Conservation (phyloP, 1,140 invertebrate genomes). For the Drosophila busckii region DNA sequence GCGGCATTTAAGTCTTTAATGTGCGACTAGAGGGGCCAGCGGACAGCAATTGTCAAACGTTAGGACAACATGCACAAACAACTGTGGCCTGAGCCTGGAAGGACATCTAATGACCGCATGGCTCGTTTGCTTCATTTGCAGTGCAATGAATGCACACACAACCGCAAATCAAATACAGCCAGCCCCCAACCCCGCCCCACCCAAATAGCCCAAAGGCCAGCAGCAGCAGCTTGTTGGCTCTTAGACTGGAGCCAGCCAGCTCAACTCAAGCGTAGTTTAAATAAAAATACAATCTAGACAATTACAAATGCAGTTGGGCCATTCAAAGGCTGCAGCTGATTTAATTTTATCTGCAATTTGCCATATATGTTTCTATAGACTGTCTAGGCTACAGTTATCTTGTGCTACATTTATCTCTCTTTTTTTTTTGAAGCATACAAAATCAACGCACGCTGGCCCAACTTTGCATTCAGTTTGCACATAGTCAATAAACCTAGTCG, state of each 20-base stretch:
- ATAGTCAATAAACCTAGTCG: constrained; percentile 50
- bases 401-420: constrained; percentile 65
- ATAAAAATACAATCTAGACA: constrained; percentile 13
- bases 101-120: constrained; percentile 67
- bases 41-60: too few species aligned
- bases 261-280: constrained; percentile 4
- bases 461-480: constrained; percentile 58
- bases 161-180: constrained; percentile 71
- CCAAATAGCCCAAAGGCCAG: too few species aligned
- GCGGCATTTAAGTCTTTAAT: constrained; percentile 46
- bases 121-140: constrained; percentile 75
- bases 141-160: constrained; percentile 71
- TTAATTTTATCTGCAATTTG: constrained; percentile 14
- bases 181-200: constrained; percentile 2
- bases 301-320: constrained; percentile 14
- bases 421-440: constrained; percentile 61
- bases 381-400: constrained; percentile 41
- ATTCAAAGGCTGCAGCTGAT: constrained; percentile 5
- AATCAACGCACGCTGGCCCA: constrained; percentile 51
- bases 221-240: too few species aligned
- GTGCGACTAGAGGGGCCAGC: too few species aligned
- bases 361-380: constrained; percentile 1
- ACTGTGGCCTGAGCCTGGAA: constrained; percentile 11
- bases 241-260: too few species aligned
- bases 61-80: constrained; percentile 31